phyloP scores from a whole-genome alignment of 1,140 invertebrate genomes.

The Zaprionus nigranus region DNA sequence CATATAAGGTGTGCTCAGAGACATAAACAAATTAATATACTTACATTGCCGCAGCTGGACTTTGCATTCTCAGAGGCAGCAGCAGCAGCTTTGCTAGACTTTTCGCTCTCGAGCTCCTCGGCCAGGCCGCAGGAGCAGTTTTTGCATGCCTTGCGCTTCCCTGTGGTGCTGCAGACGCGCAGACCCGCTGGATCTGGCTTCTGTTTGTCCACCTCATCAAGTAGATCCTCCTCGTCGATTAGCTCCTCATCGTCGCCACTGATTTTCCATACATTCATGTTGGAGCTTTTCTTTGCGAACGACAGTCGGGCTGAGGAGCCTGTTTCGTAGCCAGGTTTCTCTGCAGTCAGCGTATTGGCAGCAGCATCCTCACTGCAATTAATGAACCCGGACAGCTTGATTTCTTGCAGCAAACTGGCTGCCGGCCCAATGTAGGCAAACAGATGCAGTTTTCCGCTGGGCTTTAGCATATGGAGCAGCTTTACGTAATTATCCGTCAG shows the following conservation, averaged over 20 bases:
- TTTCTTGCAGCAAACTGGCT: slow-evolving; percentile 83
- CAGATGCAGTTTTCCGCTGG: slow-evolving; percentile 86
- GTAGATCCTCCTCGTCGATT: slow-evolving; percentile 93
- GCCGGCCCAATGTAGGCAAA: slow-evolving; percentile 83
- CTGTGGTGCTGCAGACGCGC: slow-evolving; percentile 94
- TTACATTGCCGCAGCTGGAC: slow-evolving; percentile 98
- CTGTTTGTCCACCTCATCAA: slow-evolving; percentile 95
- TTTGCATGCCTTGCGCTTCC: slow-evolving; percentile 98
- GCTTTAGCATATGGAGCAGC: slow-evolving; percentile 86
- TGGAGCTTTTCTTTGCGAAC: slow-evolving; percentile 75
- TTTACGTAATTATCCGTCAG: slow-evolving; percentile 85
- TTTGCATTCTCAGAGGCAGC: slow-evolving; percentile 87
- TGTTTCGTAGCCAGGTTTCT: slow-evolving; percentile 89
- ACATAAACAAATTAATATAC: slow-evolving; percentile 65
- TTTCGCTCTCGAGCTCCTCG: slow-evolving; percentile 92
- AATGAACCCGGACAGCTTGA: slow-evolving; percentile 88
- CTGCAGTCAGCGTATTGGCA: slow-evolving; percentile 84
- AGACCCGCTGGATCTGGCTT: slow-evolving; percentile 93
- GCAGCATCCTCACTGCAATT: slow-evolving; percentile 84
- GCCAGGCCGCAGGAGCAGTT: slow-evolving; percentile 99
- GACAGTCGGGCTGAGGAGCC: slow-evolving; percentile 86
- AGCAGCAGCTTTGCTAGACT: slow-evolving; percentile 71
- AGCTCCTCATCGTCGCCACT: slow-evolving; percentile 90
- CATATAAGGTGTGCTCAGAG: neutral
- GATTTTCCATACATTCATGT: slow-evolving; percentile 85